Evolutionary conservation across 2,113 vertebrate species (phyloP), one percentile per base, ranked within the genome.

Genomic region (Oncorhynchus keta): DNA sequence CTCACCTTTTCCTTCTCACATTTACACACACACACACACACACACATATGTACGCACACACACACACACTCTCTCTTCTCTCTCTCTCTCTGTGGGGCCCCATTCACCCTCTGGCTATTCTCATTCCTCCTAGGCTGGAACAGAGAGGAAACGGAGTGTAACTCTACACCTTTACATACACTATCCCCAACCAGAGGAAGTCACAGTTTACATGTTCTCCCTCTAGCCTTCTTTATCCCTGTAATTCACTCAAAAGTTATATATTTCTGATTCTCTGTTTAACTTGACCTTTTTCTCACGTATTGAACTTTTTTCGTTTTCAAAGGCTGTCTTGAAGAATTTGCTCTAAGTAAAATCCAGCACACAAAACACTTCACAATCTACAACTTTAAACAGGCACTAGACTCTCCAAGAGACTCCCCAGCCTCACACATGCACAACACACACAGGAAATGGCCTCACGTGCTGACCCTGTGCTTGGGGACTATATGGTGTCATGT

Each of bases 401-500:
- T 14, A 45, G 30, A 68, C 30, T 30, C 20, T 39, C 18, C 16
- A 35, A 75, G 39, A 39, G 8, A 11, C 39, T 45, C 35, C 72
- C 28, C 73, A 61, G 30, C 24, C 71, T 5, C 28, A 32, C 51
- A 72, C 68, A 73, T 72, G 75, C 73, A 73, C 66, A 70, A 73
- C 74, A 81, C 66, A 76, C 77, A 55, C 28, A 70, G 69, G 74
- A 83, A 80, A 77, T 78, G 77, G 82, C 74, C 78, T 80, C 71
- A 81, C 83, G 75, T 59, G 32, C 28, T 55, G 78, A 76, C 79
- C 77, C 83, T 76, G n/a, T 79, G 76, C 77, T 65, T 70, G 79
- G 80, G 80, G 72, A 65, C 80, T n/a, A 86, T 76, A 83, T 81
- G 68, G 81, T 83, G 77, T 90, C 75, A 51, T 67, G 68, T 88